Evolutionary conservation across 2,888 invertebrate genomes (phyloP), one percentile per base, ranked within the genome.

Genomic region (Brachyptera risi): DNA sequence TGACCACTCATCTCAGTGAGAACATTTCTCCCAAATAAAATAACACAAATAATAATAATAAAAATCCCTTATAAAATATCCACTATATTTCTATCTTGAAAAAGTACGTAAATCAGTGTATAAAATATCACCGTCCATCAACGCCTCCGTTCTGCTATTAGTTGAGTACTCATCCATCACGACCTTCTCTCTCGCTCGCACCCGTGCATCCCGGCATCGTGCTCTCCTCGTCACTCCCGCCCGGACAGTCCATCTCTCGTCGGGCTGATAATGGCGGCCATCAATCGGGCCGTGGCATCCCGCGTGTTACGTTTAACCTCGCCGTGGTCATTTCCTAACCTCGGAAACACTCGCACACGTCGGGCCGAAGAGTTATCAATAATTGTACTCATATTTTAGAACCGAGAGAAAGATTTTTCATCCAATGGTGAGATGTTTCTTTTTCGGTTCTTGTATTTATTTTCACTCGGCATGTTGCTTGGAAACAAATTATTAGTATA

Each of bases 171-270:
- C 31, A 5, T 26, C 50, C 50, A 21, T 49, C 49, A 24, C 26
- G 49, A n/a, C n/a, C n/a, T n/a, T n/a, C n/a, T n/a, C n/a, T n/a
- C n/a, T n/a, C n/a, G n/a, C n/a, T n/a, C n/a, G n/a, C n/a, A n/a
- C n/a, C n/a, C n/a, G n/a, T n/a, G n/a, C n/a, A n/a, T n/a, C 38
- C 13, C 21, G 42, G 42, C n/a, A 2, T 42, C 19, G 42, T 21
- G 15, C 17, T 42, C 7, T 17, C 9, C 42, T 9, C 31, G n/a
- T 27, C 31, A 31, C 57, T 49, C 35, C 56, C 35, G 59, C 59
- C n/a, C 44, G 50, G 59, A 58, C 63, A 35, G 63, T 63, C 63
- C 63, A 61, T 63, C 63, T 60, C 51, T n/a, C n/a, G n/a, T n/a
- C n/a, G n/a, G 57, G 31, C 57, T 60, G 63, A 63, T 63, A 63